phyloP scores from a whole-genome alignment of 1,140 invertebrate genomes.

The Semibalanus balanoides region DNA sequence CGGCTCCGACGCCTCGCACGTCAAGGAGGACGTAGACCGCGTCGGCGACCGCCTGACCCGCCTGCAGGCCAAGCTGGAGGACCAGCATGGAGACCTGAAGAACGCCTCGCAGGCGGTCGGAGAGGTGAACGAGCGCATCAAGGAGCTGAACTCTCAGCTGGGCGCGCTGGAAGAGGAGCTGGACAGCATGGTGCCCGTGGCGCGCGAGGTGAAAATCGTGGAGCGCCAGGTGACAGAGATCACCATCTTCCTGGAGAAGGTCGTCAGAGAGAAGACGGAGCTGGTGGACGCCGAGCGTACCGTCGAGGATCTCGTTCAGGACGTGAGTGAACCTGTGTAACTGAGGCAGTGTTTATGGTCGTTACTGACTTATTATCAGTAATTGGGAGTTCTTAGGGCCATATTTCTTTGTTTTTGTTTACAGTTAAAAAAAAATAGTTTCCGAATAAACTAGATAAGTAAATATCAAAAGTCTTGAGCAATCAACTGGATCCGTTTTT shows the following conservation, averaged over 20 bases:
- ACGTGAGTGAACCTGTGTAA: neutral
- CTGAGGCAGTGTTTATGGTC: neutral
- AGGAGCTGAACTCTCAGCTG: conserved; percentile 55
- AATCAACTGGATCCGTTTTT: no score
- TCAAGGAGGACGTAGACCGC: conserved; percentile 60
- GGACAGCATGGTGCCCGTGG: conserved; percentile 66
- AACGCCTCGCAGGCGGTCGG: conserved; percentile 71
- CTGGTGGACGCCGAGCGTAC: conserved; percentile 52
- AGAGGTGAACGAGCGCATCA: conserved; percentile 73
- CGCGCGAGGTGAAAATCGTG: conserved; percentile 70
- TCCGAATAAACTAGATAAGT: no score
- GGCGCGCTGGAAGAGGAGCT: conserved; percentile 66
- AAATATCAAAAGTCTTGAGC: no score
- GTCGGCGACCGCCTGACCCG: conserved; percentile 62
- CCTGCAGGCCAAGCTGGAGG: conserved; percentile 57
- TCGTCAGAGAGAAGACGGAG: conserved; percentile 41
- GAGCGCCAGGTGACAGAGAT: conserved; percentile 69
- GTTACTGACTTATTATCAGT: no score
- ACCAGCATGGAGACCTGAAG: conserved; percentile 63
- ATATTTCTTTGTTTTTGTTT: no score
- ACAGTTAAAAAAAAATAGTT: no score
- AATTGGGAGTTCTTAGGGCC: no score
- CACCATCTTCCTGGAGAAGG: conserved; percentile 46
- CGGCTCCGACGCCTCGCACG: conserved; percentile 49
- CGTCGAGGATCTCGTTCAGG: conserved; percentile 54